Base-by-base conservation (phyloP, 2,888 invertebrate genomes). In the Halocaridina rubra region DNA sequence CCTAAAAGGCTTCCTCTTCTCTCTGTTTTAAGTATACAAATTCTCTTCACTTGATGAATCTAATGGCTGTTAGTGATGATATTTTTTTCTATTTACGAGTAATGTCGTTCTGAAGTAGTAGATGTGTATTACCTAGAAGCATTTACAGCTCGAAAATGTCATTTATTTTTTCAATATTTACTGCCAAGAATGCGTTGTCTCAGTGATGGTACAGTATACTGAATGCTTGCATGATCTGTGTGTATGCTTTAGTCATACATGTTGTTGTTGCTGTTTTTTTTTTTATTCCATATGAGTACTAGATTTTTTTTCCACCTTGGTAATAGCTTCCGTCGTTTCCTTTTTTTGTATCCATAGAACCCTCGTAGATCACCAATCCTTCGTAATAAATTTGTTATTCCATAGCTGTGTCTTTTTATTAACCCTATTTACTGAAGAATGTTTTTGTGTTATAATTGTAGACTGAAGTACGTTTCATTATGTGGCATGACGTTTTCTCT, bases 161-260 rank as follows among this genome's bases (percentile, higher is more conserved):
- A n/a, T n/a, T n/a, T n/a, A n/a, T n/a, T n/a, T n/a, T n/a, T n/a
- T n/a, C n/a, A n/a, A n/a, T n/a, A n/a, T n/a, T n/a, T n/a, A n/a
- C n/a, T n/a, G n/a, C n/a, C n/a, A n/a, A n/a, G n/a, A n/a, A n/a
- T n/a, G n/a, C n/a, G n/a, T n/a, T 19, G 19, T 32, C n/a, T 30
- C 32, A 69, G 32, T 69, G 30, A 30, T 32, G 59, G 30, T 53
- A n/a, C n/a, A n/a, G 32, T 53, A 27, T 29, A 8, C n/a, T n/a
- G 71, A 79, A 80, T 80, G 57, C 79, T 39, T 80, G 79, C 79
- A 80, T 80, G 79, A n/a, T 16, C 32, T 24, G 27, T 75, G 53
- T 22, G 57, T 75, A 24, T 53, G 75, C 29, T 10, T n/a, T 75
- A 57, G 57, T 75, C 29, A 30, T 69, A 32, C 32, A 8, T 69